Conservation (phyloP, 2,113 vertebrate genomes). For the Silurus glanis region DNA sequence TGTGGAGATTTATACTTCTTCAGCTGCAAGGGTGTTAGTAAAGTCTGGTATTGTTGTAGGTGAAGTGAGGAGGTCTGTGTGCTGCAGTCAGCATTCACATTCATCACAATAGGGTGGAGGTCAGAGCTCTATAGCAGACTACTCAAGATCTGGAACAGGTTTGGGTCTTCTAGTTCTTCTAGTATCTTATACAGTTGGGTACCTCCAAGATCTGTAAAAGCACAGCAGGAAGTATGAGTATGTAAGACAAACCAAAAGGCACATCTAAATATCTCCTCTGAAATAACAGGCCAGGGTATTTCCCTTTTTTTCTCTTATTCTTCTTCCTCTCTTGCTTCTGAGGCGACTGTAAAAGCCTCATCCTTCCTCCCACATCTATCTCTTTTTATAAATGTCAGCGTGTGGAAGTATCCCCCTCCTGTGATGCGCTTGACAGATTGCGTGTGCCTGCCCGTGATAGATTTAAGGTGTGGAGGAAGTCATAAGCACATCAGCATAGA, state of each 20-base stretch:
- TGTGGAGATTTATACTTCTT: too few relatives aligned
- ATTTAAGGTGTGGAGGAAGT: slow-evolving; percentile 56
- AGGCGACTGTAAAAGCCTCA: slow-evolving; percentile 33
- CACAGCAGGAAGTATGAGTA: background rate
- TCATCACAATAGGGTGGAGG: too few relatives aligned
- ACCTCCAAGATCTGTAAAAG: background rate
- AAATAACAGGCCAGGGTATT: background rate
- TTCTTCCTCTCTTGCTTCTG: background rate
- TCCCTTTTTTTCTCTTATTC: background rate
- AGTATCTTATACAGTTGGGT: too few relatives aligned
- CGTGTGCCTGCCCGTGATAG: slow-evolving; percentile 39
- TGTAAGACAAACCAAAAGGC: background rate
- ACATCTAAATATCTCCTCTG: slow-evolving; percentile 1
- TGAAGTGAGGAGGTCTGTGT: too few relatives aligned
- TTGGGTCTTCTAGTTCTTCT: too few relatives aligned
- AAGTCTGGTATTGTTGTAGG: too few relatives aligned
- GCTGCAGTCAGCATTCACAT: too few relatives aligned
- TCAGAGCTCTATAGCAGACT: too few relatives aligned
- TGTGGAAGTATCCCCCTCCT: slow-evolving; percentile 44
- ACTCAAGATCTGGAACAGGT: too few relatives aligned
- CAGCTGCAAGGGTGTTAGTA: too few relatives aligned
- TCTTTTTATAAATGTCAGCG: slow-evolving; percentile 41
- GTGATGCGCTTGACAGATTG: slow-evolving; percentile 52
- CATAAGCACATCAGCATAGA: slow-evolving; percentile 50
- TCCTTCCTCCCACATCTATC: slow-evolving; percentile 8